A percentile compares a stretch with the other conserved stretches of the same genome.
These are phyloP conservation scores for Scaptomyza polygonia DNA, from an alignment of 2,888 invertebrate species.

Conservation along the genomic window DNA sequence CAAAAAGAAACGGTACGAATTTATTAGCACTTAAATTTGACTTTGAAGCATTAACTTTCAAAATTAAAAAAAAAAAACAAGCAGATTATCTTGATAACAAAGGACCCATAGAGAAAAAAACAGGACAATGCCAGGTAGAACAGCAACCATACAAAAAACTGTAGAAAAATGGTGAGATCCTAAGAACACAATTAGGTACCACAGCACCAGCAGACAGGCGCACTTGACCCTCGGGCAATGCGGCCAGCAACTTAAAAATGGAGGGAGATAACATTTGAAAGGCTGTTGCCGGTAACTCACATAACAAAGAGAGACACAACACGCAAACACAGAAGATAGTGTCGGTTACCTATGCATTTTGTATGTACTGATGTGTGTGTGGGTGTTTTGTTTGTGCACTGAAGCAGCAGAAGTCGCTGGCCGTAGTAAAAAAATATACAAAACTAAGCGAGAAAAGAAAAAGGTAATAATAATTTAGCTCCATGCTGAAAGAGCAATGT, in stretches of 20 bases:
- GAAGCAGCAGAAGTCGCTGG: constrained; percentile 78
- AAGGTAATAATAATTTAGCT: constrained; percentile 56
- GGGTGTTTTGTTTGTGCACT: constrained; percentile 53
- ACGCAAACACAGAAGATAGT: constrained; percentile 55
- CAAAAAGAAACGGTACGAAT: constrained; percentile 17
- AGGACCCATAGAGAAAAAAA: constrained; percentile 16
- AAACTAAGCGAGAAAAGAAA: constrained; percentile 51
- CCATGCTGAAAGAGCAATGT: constrained; percentile 37
- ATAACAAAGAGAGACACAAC: constrained; percentile 36
- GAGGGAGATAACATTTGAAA: constrained; percentile 49
- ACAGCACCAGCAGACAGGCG: constrained; percentile 25
- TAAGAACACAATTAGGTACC: constrained; percentile 46
- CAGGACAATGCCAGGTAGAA: constrained; percentile 37
- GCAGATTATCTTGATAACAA: constrained; percentile 45
- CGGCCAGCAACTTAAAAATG: constrained; percentile 9
- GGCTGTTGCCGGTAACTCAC: constrained; percentile 62
- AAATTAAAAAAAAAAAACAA: constrained; percentile 17
- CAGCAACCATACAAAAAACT: constrained; percentile 49
- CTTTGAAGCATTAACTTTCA: constrained; percentile 33
- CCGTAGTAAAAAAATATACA: constrained; percentile 60
- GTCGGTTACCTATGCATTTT: constrained; percentile 56
- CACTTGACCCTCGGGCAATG: constrained; percentile 64
- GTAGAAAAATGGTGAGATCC: constrained; percentile 25
- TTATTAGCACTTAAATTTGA: constrained; percentile 20
- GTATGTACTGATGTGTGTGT: constrained; percentile 26